phyloP scores from a whole-genome alignment of 2,888 invertebrate genomes.

The Deilephila elpenor region DNA sequence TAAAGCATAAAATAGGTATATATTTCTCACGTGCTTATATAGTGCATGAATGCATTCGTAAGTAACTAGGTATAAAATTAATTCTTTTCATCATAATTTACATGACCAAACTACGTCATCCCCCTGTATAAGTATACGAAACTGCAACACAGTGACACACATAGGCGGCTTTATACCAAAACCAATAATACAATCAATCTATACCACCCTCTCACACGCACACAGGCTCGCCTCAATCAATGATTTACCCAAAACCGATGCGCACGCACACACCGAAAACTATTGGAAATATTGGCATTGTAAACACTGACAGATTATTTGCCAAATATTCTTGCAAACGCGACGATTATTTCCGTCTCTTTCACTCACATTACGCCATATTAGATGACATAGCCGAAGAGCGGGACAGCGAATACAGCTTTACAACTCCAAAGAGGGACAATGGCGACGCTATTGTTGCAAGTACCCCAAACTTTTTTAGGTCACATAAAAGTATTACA shows the following conservation, averaged over 20 bases:
- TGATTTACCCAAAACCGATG: constrained; percentile 56
- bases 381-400: constrained; percentile 50
- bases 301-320: constrained; percentile 81
- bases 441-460: constrained; percentile 81
- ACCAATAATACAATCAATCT: constrained; percentile 84
- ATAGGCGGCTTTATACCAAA: constrained; percentile 83
- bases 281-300: constrained; percentile 82
- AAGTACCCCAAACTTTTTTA: constrained; percentile 83
- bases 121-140: constrained; percentile 66
- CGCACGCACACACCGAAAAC: constrained; percentile 59
- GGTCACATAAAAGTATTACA: constrained; percentile 84
- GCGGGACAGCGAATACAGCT: constrained; percentile 64
- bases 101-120: constrained; percentile 37
- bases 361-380: constrained; percentile 49
- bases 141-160: constrained; percentile 82
- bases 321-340: constrained; percentile 73
- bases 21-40: too few species aligned
- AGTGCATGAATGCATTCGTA: too few species aligned
- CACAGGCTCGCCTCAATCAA: constrained; percentile 67
- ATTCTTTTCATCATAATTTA: too few species aligned
- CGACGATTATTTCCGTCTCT: constrained; percentile 59
- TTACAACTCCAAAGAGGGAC: constrained; percentile 79
- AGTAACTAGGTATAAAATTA: too few species aligned
- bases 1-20: too few species aligned
- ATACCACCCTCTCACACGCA: constrained; percentile 78